Base-by-base conservation (phyloP, 2,113 vertebrate genomes). In the Balaenoptera acutorostrata region DNA sequence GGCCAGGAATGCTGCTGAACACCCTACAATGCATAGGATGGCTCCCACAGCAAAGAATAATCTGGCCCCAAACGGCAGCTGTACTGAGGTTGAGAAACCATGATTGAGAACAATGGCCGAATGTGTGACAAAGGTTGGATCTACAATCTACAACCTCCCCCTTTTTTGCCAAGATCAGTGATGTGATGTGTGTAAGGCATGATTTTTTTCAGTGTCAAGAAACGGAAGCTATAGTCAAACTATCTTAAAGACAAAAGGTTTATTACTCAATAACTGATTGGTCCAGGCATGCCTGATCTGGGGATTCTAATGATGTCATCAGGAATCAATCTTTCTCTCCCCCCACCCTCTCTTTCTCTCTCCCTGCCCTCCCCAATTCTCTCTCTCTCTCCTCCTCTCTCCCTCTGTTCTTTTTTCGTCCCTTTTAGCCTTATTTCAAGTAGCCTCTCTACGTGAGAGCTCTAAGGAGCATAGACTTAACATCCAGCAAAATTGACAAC, bases 401-500 rank as follows among this genome's bases (percentile, higher is more conserved):
- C 18, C 41, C 52, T 52, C 52, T 80, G 3, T 18, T 55, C 69
- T 39, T 63, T 63, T 46, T 36, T 17, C 52, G 44, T 29, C 94
- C 31, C 33, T 5, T 39, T 36, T 13, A 39, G 39, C 23, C 57
- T 88, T 36, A 21, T 23, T 59, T n/a, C 68, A 77, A 33, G n/a
- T 3, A 82, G 21, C 20, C 46, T 20, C 2, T 31, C 9, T 27
- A 33, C 0, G 2, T 10, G 23, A 21, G 25, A 5, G 71, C 31
- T 41, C 75, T 64, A 6, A 8, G 31, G 52, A 44, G 55, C 18
- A 20, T 0, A 55, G 23, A 59, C 33, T 31, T 25, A 11, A 8
- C 15, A 0, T 14, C 61, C 23, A 71, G n/a, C 46, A 49, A 23
- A 33, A 13, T 0, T 15, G 75, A 20, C 14, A 12, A 10, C 5